These are phyloP conservation scores for Simalia tracyae DNA, from an alignment of 2,797 vertebrate genomes.

Conservation along the genomic window DNA sequence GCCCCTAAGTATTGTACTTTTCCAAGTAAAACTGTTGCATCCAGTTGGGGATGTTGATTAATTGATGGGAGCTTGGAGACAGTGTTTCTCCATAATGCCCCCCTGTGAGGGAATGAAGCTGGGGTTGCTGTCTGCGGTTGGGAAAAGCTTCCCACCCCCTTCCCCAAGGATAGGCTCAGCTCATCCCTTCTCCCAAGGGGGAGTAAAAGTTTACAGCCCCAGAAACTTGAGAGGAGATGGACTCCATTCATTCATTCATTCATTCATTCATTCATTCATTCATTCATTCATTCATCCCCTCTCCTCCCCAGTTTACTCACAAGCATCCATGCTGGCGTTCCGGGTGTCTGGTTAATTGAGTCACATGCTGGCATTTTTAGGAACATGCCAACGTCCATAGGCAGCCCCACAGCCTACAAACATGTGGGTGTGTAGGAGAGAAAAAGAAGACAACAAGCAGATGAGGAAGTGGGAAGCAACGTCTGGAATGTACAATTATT, in stretches of 20 bases:
- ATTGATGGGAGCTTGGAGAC: neutral
- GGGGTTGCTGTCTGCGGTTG: neutral
- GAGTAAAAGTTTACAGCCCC: neutral
- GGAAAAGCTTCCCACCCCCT: neutral
- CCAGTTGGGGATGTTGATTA: neutral
- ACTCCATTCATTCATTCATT: neutral
- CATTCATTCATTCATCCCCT: neutral
- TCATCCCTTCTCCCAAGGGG: neutral
- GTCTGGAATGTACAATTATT: neutral
- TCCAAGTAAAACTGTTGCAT: neutral
- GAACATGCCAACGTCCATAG: neutral
- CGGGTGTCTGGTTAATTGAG: neutral
- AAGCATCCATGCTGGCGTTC: neutral
- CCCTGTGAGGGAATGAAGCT: neutral
- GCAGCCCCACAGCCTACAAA: neutral
- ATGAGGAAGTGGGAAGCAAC: neutral
- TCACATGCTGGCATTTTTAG: neutral
- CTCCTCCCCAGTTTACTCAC: neutral
- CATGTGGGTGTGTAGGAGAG: neutral
- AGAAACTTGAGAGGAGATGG: neutral
- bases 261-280: neutral
- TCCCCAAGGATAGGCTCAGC: neutral
- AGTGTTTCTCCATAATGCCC: neutral
- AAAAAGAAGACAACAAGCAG: neutral
- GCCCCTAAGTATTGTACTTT: neutral